Percentiles rank a stretch among this genome's conserved stretches.
Evolutionary conservation across 2,797 vertebrate species (phyloP).

Genomic region (Chromobotia macracanthus): DNA sequence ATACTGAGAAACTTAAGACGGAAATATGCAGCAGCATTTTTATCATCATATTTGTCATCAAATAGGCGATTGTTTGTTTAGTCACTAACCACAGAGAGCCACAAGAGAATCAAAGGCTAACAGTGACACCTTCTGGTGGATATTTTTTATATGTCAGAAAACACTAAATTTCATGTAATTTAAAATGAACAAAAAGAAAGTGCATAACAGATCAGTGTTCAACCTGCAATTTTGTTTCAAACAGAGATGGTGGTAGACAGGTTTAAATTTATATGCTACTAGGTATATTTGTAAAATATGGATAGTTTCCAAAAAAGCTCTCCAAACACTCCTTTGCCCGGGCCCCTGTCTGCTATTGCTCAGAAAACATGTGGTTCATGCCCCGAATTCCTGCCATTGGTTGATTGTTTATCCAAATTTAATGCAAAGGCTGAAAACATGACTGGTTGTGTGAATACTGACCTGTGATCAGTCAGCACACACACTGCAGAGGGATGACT

Average conservation of each 20-base stretch:
- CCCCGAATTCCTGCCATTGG: not conserved
- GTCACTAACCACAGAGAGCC: not conserved
- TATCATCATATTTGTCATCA: not conserved
- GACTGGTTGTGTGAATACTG: constrained; percentile 52
- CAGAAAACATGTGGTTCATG: no score
- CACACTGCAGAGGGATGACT: constrained; percentile 93
- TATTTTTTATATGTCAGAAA: not conserved
- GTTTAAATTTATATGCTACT: no score
- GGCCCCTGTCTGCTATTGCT: no score
- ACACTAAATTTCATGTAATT: not conserved
- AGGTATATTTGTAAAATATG: no score
- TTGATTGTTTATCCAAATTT: not conserved
- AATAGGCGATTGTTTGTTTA: not conserved
- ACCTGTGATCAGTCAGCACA: constrained; percentile 96
- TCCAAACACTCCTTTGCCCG: not conserved
- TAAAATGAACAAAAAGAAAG: no score
- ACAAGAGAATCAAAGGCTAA: constrained; percentile 9
- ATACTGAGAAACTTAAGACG: not conserved
- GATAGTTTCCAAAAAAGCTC: no score
- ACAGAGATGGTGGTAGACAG: no score
- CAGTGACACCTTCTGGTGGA: constrained; percentile 49
- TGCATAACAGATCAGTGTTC: no score
- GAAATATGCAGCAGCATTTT: not conserved
- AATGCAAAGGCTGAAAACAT: not conserved
- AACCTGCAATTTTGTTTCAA: no score